Evolutionary conservation across 2,888 invertebrate species (phyloP).

Genomic region (Sarcophaga subvicina): DNA sequence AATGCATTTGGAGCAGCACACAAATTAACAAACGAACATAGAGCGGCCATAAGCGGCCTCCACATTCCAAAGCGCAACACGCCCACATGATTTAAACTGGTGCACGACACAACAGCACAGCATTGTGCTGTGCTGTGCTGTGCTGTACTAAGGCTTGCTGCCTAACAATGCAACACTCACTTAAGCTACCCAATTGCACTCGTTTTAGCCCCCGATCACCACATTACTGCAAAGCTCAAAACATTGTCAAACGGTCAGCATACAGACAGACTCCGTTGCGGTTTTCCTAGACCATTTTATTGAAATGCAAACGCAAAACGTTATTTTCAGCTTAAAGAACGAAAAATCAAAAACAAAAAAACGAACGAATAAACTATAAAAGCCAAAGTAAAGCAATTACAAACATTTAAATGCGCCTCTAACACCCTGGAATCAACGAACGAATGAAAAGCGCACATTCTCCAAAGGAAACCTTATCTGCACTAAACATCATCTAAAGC

Average conservation of each 20-base stretch:
- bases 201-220: neutral
- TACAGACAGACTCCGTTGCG: constrained; percentile 47
- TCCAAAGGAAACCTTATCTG: neutral
- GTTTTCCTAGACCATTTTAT: no score
- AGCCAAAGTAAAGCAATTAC: constrained; percentile 32
- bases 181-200: constrained; percentile 10
- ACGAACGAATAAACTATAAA: neutral
- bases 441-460: constrained; percentile 25
- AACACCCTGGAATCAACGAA: constrained; percentile 46
- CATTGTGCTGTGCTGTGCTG: neutral
- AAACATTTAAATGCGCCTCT: constrained; percentile 34
- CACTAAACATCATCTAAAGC: no score
- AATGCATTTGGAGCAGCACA: constrained; percentile 35
- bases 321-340: no score
- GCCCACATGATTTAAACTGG: constrained; percentile 68
- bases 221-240: neutral
- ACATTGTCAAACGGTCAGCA: constrained; percentile 11
- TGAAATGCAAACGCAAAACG: no score
- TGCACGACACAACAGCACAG: constrained; percentile 48
- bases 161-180: neutral
- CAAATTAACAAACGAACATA: constrained; percentile 45
- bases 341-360: no score
- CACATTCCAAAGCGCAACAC: constrained; percentile 67
- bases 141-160: no score
- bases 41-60: constrained; percentile 59